Percentiles rank a stretch among this genome's conserved stretches.
Evolutionary conservation across 2,888 invertebrate genomes (phyloP).

Genomic region (Amphiduros pacificus): DNA sequence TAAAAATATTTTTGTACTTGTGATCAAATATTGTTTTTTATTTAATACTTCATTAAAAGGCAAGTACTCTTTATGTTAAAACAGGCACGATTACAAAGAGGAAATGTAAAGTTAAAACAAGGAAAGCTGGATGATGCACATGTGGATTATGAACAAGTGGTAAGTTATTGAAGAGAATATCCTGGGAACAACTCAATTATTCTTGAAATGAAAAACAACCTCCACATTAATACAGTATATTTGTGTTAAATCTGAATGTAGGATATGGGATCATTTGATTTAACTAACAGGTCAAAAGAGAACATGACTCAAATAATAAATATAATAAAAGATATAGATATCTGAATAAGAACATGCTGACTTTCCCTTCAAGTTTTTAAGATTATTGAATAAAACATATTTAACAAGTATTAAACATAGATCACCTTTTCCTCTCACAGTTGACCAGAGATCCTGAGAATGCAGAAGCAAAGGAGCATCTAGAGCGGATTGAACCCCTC

Average conservation of each 20-base stretch:
- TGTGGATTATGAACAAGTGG: constrained; percentile 81
- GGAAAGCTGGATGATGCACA: constrained; percentile 82
- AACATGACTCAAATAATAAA: too few relatives aligned
- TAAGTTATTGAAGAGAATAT: constrained; percentile 65
- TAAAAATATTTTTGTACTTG: too few relatives aligned
- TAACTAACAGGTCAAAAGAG: neutral
- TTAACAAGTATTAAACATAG: neutral
- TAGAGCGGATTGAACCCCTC: constrained; percentile 69
- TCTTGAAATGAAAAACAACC: neutral
- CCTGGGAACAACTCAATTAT: neutral
- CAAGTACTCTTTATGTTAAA: too few relatives aligned
- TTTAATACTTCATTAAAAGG: too few relatives aligned
- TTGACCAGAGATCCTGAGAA: constrained; percentile 61
- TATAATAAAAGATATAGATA: too few relatives aligned
- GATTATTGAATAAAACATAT: too few relatives aligned
- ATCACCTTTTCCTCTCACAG: constrained; percentile 27
- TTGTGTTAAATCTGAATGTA: neutral
- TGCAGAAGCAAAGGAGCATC: constrained; percentile 73
- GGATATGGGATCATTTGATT: neutral
- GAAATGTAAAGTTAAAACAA: constrained; percentile 84
- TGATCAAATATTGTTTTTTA: too few relatives aligned
- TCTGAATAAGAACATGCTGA: too few relatives aligned
- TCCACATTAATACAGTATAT: neutral
- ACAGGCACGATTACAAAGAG: constrained; percentile 75
- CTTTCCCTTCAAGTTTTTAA: too few relatives aligned